Base-by-base conservation (phyloP, 2,113 vertebrate species). In the Tonatia bakeri region DNA sequence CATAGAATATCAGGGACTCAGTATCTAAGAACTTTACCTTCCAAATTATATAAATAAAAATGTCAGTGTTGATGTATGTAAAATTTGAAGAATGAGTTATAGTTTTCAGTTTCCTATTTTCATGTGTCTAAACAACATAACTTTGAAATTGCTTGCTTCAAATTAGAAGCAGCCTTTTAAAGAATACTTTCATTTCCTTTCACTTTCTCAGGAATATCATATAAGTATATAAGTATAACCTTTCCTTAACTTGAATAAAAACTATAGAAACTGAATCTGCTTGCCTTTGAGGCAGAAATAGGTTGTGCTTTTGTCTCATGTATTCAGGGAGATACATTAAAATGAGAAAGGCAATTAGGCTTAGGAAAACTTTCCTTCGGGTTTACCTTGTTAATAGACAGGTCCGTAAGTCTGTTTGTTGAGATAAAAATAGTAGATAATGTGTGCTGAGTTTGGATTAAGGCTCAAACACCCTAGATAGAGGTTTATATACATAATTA, bases 71-170 rank as follows among this genome's bases (percentile, higher is more conserved):
- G 13, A 7, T 96, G 88, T 94, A 87, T 28, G 40, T 54, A 96
- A 97, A 95, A 50, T 67, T 97, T 96, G 85, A 82, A 64, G 87
- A 92, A 96, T 7, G 36, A 10, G 36, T 76, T 89, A 96, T 14
- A 89, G 72, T 70, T 97, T 97, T 97, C 69, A 95, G 52, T 84
- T 96, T 81, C 94, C 86, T 47, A 70, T 97, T 98, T 96, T 91
- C 3, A 97, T 94, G 50, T 83, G 75, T 97, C 90, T 83, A 94
- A 8, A 91, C 82, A 4, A 96, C 96, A 83, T 73, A 0, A 84
- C 52, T 98, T 83, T 75, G 90, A 97, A 97, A 98, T 9, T 65
- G 3, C 28, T 83, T 92, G 94, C 54, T 70, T 94, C 73, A 1
- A 7, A 22, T 92, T 50, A 95, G 95, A 96, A 50, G 26, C 36